Percentiles rank a stretch among this genome's conserved stretches.
Conservation (phyloP, 2,797 vertebrate genomes). For the Pipistrellus pipistrellus region DNA sequence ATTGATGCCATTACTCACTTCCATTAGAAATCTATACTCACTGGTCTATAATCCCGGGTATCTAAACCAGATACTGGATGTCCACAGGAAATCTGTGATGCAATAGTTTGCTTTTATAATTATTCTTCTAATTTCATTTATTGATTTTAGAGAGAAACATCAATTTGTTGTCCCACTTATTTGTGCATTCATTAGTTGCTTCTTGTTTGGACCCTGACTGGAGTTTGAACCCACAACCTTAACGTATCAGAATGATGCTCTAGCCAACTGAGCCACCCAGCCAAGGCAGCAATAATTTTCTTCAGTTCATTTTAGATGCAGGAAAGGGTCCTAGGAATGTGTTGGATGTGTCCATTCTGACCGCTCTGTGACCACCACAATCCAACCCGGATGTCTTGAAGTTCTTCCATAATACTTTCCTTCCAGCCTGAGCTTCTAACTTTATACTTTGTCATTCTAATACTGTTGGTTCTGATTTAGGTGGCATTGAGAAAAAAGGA, state of each 20-base stretch:
- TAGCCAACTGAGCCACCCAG: not conserved
- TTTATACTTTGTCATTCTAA: constrained; percentile 36
- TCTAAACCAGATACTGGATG: constrained; percentile 59
- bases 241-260: not conserved
- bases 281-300: not conserved
- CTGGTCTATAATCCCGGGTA: constrained; percentile 19
- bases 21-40: constrained; percentile 55
- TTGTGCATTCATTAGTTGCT: not conserved
- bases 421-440: not conserved
- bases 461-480: constrained; percentile 60
- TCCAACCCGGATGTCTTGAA: not conserved
- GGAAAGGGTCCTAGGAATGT: not conserved
- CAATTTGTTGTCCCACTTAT: not conserved
- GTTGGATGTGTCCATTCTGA: not conserved
- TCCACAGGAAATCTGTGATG: constrained; percentile 10
- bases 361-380: not conserved
- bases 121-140: not conserved
- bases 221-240: not conserved
- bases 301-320: not conserved
- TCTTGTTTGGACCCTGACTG: not conserved
- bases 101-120: not conserved
- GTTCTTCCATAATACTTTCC: not conserved
- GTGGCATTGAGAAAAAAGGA: constrained; percentile 10
- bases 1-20: not conserved
- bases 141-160: not conserved